Conservation (phyloP, 92 coral and sea anemone genomes). For the Phymanthus crucifer region DNA sequence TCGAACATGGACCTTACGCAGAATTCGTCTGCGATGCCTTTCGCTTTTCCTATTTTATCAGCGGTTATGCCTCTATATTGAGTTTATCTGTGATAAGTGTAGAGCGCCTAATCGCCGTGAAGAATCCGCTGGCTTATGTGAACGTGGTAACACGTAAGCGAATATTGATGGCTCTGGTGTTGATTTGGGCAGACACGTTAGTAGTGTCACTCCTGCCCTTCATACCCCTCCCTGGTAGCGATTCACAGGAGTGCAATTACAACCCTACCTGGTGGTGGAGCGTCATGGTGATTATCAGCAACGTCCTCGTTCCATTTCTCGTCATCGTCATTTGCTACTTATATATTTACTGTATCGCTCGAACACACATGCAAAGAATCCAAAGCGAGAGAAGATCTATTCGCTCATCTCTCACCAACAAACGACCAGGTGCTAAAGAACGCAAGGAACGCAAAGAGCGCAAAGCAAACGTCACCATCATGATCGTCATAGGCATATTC, state of each 20-base stretch:
- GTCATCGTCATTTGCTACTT: slow-evolving; percentile 82
- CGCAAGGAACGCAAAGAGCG: slow-evolving; percentile 64
- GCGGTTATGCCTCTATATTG: slow-evolving; percentile 91
- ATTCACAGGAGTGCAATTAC: slow-evolving; percentile 61
- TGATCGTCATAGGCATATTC: slow-evolving; percentile 88
- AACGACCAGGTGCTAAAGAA: slow-evolving; percentile 19
- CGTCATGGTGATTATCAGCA: slow-evolving; percentile 80
- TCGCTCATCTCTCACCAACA: slow-evolving; percentile 11
- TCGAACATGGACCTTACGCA: slow-evolving; percentile 45
- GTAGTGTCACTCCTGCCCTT: slow-evolving; percentile 82
- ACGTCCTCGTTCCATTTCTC: slow-evolving; percentile 83
- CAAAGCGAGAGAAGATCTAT: slow-evolving; percentile 19
- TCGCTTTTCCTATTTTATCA: slow-evolving; percentile 79
- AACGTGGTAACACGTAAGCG: slow-evolving; percentile 66
- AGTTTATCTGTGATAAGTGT: slow-evolving; percentile 89
- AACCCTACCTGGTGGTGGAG: slow-evolving; percentile 96
- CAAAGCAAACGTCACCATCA: slow-evolving; percentile 78
- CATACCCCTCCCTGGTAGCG: slow-evolving; percentile 66
- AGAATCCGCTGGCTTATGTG: slow-evolving; percentile 75
- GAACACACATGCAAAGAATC: slow-evolving; percentile 60
- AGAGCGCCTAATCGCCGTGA: slow-evolving; percentile 87
- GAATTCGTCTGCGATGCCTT: slow-evolving; percentile 36
- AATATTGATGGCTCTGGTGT: slow-evolving; percentile 52
- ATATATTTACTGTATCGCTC: slow-evolving; percentile 75
- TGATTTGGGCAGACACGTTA: slow-evolving; percentile 79